These are phyloP conservation scores for Coelinius sp. DNA, from an alignment of 2,888 invertebrate genomes.

Conservation along the genomic window DNA sequence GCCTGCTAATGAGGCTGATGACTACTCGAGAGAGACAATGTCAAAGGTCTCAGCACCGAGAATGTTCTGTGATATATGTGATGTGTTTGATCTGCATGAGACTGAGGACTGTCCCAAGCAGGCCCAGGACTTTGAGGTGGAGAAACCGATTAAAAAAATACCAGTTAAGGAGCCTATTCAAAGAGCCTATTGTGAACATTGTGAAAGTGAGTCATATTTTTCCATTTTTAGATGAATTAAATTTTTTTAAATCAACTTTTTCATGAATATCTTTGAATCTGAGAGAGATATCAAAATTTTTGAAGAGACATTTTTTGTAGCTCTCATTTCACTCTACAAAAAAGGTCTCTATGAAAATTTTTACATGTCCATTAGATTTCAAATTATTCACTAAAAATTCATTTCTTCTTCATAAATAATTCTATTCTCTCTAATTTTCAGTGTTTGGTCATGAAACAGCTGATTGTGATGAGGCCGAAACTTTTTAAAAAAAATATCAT, in stretches of 20 bases:
- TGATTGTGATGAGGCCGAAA: slow-evolving; percentile 90
- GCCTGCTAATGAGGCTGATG: slow-evolving; percentile 70
- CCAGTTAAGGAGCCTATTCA: slow-evolving; percentile 66
- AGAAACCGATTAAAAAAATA: slow-evolving; percentile 71
- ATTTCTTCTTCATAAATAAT: slow-evolving; percentile 28
- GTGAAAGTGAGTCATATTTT: slow-evolving; percentile 81
- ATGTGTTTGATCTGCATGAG: slow-evolving; percentile 95
- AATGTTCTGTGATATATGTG: slow-evolving; percentile 97
- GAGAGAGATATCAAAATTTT: no score
- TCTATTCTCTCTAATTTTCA: slow-evolving; percentile 72
- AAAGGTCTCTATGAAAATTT: no score
- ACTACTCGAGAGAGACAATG: slow-evolving; percentile 68
- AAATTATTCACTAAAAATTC: background rate
- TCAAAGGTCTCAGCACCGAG: slow-evolving; percentile 78
- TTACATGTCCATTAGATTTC: no score
- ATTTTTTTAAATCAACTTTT: slow-evolving; percentile 15
- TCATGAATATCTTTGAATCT: no score
- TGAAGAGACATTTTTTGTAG: no score
- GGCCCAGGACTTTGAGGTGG: slow-evolving; percentile 74
- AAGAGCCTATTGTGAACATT: slow-evolving; percentile 91
- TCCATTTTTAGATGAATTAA: background rate
- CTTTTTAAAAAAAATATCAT: slow-evolving; percentile 74
- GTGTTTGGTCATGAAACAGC: slow-evolving; percentile 91
- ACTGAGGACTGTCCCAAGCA: slow-evolving; percentile 97
- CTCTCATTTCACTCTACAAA: no score